phyloP scores from a whole-genome alignment of 35 echinoderm and acorn worm genomes.

The Apostichopus japonicus region DNA sequence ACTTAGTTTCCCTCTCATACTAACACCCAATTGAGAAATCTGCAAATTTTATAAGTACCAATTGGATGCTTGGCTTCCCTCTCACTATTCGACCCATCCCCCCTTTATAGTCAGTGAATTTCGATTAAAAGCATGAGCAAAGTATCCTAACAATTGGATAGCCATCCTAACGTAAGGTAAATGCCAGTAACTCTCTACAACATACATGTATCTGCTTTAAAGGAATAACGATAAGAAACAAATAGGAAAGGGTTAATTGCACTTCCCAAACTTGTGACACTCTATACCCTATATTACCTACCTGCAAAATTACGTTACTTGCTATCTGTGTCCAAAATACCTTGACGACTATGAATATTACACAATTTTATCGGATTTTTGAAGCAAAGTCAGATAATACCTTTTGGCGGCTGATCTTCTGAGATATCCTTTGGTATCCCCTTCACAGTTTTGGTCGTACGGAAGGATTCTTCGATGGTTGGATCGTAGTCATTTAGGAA shows the following conservation, averaged over 20 bases:
- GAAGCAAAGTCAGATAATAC: not conserved
- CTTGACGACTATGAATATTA: not conserved
- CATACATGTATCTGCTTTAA: not conserved
- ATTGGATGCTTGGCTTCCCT: not conserved
- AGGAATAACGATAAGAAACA: not conserved
- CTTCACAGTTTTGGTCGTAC: conserved; percentile 71
- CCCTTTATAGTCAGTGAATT: no score
- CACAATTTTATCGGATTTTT: not conserved
- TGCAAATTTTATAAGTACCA: not conserved
- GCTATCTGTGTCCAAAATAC: no score
- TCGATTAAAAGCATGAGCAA: no score
- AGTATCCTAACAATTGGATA: no score
- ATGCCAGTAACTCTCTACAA: not conserved
- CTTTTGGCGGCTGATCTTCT: not conserved
- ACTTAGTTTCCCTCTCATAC: no score
- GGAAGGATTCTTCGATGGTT: conserved; percentile 88
- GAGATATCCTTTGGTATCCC: conserved; percentile 81
- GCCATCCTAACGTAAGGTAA: no score
- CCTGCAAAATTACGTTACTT: no score
- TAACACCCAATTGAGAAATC: no score
- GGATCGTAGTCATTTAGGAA: conserved; percentile 89
- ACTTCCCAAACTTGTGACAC: no score
- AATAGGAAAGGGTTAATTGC: no score
- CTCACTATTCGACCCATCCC: no score
- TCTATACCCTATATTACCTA: no score